A percentile compares a stretch with the other conserved stretches of the same genome.
Conservation (phyloP, 2,797 vertebrate species). For the Eleutherodactylus coqui region DNA sequence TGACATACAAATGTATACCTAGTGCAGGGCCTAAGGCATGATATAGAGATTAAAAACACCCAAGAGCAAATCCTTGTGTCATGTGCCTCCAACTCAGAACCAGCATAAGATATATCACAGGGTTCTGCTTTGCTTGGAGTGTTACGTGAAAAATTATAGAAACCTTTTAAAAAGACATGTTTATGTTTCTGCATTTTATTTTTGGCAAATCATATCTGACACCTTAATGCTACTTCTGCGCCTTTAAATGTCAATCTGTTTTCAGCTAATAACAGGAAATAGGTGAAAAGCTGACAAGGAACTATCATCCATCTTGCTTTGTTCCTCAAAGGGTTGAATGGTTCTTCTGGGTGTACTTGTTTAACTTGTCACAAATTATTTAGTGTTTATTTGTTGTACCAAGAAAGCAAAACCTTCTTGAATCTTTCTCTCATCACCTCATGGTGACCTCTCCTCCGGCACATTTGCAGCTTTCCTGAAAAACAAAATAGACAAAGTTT, state of each 20-base stretch:
- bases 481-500: neutral
- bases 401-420: constrained; percentile 34
- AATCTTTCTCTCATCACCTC: constrained; percentile 18
- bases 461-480: neutral
- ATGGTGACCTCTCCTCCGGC: neutral
- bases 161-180: neutral
- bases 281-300: constrained; percentile 3
- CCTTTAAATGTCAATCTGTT: neutral
- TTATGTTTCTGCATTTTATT: neutral
- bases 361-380: constrained; percentile 45
- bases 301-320: neutral
- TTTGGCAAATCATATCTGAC: neutral
- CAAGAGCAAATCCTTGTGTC: too few species aligned
- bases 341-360: constrained; percentile 38
- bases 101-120: too few species aligned
- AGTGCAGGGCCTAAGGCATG: too few species aligned
- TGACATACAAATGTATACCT: too few species aligned
- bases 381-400: constrained; percentile 25
- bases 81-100: too few species aligned
- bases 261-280: neutral
- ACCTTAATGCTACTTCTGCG: neutral
- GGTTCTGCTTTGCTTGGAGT: too few species aligned
- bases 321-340: neutral
- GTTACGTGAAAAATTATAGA: neutral
- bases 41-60: too few species aligned